Evolutionary conservation across 2,113 vertebrate genomes (phyloP).

Genomic region (Istiophorus platypterus): DNA sequence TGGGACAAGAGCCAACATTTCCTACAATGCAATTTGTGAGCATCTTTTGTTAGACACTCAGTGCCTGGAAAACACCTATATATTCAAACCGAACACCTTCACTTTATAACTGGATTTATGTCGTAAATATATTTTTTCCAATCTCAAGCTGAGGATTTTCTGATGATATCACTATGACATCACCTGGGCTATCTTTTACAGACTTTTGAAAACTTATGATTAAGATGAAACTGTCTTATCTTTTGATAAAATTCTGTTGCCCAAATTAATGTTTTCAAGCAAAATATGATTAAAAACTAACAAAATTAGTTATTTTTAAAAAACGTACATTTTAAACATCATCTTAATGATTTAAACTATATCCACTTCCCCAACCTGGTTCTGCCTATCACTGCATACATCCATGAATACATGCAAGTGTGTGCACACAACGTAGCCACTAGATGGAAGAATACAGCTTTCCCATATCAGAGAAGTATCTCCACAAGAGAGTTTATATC

Average conservation of each 20-base stretch:
- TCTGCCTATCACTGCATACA: background rate
- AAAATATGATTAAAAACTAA: background rate
- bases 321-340: too few species aligned
- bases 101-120: background rate
- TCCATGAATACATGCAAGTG: background rate
- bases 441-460: slow-evolving; percentile 78
- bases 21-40: background rate
- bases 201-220: background rate
- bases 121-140: background rate
- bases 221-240: too few species aligned
- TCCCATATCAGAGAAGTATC: slow-evolving; percentile 5
- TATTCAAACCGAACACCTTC: background rate
- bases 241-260: background rate
- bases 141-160: background rate
- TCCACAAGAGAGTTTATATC: slow-evolving; percentile 51
- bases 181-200: background rate
- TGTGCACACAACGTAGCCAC: slow-evolving; percentile 65
- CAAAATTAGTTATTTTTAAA: too few species aligned
- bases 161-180: background rate
- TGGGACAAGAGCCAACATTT: background rate
- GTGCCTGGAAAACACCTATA: background rate
- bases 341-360: background rate
- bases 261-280: background rate
- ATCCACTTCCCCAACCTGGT: background rate
- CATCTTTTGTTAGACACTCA: background rate